Evolutionary conservation across 2,113 vertebrate species (phyloP), one percentile per base, ranked within the genome.

Genomic region (Tapirus terrestris): DNA sequence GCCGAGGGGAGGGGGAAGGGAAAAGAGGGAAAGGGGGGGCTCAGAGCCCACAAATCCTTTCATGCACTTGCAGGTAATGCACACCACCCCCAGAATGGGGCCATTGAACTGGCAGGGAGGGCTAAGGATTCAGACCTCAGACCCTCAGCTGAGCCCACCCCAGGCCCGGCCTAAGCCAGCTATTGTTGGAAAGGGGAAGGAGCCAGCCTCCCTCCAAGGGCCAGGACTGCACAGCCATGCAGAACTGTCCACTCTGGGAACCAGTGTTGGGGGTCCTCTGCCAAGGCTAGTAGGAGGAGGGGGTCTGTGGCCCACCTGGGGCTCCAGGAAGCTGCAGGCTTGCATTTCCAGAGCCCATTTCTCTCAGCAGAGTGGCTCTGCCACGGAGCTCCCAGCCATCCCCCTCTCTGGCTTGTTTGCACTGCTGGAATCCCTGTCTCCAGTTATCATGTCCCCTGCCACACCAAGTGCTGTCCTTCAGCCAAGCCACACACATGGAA

Each of bases 401-500:
- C 60, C 58, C 23, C 23, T 85, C 81, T 77, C 56, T 23, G 27
- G 53, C 88, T 96, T 95, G 84, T 89, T 89, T 95, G 84, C 91
- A 79, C 81, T 36, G 88, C 76, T 95, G 91, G 80, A 97, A 89
- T 94, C 94, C 89, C 93, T 95, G 88, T 85, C 90, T 97, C 88
- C 72, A 94, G 96, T 98, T 97, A 84, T 96, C 94, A 93, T 92
- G 88, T 95, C 95, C 60, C 80, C 65, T 0, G 0, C 94, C 97
- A 92, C 96, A 95, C 97, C 98, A 95, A 97, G 76, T 0, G 21
- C 72, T 96, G 95, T 97, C 93, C 96, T 95, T 86, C 90, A 97
- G 96, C 98, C 97, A 97, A 98, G 97, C 97, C 97, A 97, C 96
- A 98, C 96, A 92, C 90, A 85, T 88, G 45, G 76, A 96, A 85